Conservation (phyloP, 1,140 invertebrate genomes). For the Mya arenaria region DNA sequence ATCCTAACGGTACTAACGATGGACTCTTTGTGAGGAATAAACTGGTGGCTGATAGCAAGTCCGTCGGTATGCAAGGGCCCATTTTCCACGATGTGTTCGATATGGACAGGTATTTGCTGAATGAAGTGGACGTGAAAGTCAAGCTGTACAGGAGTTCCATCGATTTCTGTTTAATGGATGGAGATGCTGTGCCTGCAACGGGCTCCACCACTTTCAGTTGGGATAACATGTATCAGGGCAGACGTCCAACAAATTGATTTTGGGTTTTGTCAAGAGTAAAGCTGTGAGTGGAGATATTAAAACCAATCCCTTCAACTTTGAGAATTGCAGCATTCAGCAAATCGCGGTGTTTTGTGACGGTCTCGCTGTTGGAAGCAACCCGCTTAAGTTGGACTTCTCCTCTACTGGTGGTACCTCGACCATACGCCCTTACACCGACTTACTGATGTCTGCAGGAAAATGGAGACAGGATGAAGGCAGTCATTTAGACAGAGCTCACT, state of each 20-base stretch:
- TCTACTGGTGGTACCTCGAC: background rate
- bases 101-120: constrained; percentile 26
- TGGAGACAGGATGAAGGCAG: constrained; percentile 25
- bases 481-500: background rate
- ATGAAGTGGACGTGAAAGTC: constrained; percentile 26
- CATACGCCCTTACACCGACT: background rate
- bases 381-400: background rate
- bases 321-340: constrained; percentile 11
- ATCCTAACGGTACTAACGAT: constrained; percentile 6
- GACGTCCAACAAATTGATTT: background rate
- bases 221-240: constrained; percentile 20
- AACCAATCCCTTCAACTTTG: constrained; percentile 12
- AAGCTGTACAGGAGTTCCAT: constrained; percentile 22
- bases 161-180: background rate
- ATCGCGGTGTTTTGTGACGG: constrained; percentile 11
- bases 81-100: constrained; percentile 31
- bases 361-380: background rate
- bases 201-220: background rate
- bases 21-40: constrained; percentile 2
- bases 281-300: background rate
- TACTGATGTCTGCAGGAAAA: constrained; percentile 33
- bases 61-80: constrained; percentile 7
- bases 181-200: background rate
- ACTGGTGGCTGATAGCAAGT: background rate
- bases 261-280: constrained; percentile 3